These are phyloP conservation scores for Theristus sp. DNA, from an alignment of 2,888 invertebrate species.

Conservation along the genomic window DNA sequence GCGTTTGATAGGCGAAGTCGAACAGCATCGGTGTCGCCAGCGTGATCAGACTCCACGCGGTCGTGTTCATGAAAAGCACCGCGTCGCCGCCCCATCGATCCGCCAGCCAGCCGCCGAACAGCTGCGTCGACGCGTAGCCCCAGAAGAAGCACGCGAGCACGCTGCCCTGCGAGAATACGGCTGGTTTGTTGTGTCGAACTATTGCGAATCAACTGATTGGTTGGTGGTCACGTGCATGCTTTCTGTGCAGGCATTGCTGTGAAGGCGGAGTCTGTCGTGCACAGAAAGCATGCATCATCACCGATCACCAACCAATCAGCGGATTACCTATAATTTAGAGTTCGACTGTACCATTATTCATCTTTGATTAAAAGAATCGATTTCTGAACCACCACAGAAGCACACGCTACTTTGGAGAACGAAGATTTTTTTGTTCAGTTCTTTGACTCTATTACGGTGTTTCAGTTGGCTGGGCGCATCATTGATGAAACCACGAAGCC, in stretches of 20 bases:
- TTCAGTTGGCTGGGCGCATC: too few species aligned
- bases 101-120: slow-evolving; percentile 36
- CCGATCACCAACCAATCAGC: too few species aligned
- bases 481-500: too few species aligned
- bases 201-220: neutral
- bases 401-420: too few species aligned
- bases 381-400: too few species aligned
- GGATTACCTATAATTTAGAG: too few species aligned
- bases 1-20: slow-evolving; percentile 35
- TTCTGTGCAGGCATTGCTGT: too few species aligned
- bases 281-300: too few species aligned
- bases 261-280: too few species aligned
- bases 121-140: slow-evolving; percentile 49
- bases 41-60: slow-evolving; percentile 28
- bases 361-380: neutral
- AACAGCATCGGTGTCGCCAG: slow-evolving; percentile 13
- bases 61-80: slow-evolving; percentile 44
- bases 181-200: neutral
- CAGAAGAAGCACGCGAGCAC: slow-evolving; percentile 53
- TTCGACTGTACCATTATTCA: too few species aligned
- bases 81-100: slow-evolving; percentile 45
- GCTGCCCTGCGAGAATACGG: slow-evolving; percentile 35
- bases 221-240: neutral
- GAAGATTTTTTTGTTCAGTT: too few species aligned
- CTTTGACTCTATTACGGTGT: too few species aligned